Base-by-base conservation (phyloP, 2,113 vertebrate species). In the Macrotis lagotis region DNA sequence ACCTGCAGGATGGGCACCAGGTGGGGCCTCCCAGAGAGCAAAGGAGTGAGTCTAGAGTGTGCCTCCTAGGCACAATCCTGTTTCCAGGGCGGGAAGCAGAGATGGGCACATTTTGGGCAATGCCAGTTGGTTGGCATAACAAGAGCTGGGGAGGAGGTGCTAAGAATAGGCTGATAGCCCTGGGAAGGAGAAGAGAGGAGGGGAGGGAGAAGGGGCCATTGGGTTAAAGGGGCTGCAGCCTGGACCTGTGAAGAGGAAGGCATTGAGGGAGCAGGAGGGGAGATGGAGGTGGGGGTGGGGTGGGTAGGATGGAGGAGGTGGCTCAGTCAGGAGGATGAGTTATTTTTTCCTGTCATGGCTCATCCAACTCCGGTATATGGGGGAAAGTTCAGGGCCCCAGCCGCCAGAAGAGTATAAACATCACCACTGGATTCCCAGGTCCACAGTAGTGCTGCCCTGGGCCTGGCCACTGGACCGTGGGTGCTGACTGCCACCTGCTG, bases 291-390 rank as follows among this genome's bases (percentile, higher is more conserved):
- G 28, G 25, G 53, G 19, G 22, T 52, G 52, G 52, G 28, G 55
- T 59, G 55, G 31, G 37, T 74, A 10, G 91, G 89, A 4, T 2
- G 49, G 48, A 37, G 55, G 3, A 88, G 8, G 51, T 3, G 26
- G 91, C 91, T 89, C 51, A 2, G 89, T 25, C 50, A 2, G 88
- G 0, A 0, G 49, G 59, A n/a, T 7, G 16, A 6, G 26, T 28
- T 8, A 52, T 37, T 90, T 91, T 37, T 94, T 95, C 91, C 12
- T 0, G 53, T 26, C 25, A 51, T 48, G 24, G 9, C 90, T 44
- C 66, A 92, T 93, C 96, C 92, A 94, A 92, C 55, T 92, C 51
- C 0, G 19, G n/a, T 89, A 91, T 93, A 90, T 66, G 88, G 93
- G 89, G 90, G 89, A 91, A 93, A 95, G 90, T 90, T 96, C 94